Conservation (phyloP, 2,113 vertebrate species). For the Cygnus buccinator region DNA sequence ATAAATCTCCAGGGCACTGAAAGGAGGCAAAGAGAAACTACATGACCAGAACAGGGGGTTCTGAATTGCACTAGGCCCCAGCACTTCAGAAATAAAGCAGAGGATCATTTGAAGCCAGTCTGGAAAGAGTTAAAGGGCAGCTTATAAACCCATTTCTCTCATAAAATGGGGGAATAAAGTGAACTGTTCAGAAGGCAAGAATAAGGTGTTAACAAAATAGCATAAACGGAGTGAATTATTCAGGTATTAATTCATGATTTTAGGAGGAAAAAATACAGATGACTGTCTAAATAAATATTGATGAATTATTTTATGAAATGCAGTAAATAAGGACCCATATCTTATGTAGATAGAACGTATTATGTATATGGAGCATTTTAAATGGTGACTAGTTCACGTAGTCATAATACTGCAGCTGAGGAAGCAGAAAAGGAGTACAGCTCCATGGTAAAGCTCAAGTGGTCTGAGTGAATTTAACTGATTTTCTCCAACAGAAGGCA, state of each 20-base stretch:
- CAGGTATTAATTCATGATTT: neutral
- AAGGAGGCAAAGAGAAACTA: slow-evolving; percentile 22
- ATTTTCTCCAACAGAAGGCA: neutral
- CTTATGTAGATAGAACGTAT: neutral
- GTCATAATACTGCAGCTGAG: neutral
- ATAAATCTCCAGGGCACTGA: slow-evolving; percentile 30
- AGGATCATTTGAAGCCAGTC: neutral
- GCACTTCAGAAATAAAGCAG: neutral
- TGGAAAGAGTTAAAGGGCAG: neutral
- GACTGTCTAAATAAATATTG: neutral
- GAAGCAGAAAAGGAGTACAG: neutral
- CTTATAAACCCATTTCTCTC: neutral
- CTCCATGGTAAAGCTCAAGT: neutral
- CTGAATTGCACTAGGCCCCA: neutral
- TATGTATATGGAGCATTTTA: neutral
- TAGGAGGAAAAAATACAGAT: neutral
- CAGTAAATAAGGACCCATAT: neutral
- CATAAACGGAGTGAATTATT: neutral
- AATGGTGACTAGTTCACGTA: neutral
- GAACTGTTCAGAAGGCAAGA: neutral
- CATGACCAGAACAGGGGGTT: neutral
- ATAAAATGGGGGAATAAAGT: neutral
- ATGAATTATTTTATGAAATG: neutral
- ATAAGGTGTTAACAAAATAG: neutral
- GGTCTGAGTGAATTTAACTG: neutral